Conservation (phyloP, 2,888 invertebrate genomes). For the Lapara coniferarum region DNA sequence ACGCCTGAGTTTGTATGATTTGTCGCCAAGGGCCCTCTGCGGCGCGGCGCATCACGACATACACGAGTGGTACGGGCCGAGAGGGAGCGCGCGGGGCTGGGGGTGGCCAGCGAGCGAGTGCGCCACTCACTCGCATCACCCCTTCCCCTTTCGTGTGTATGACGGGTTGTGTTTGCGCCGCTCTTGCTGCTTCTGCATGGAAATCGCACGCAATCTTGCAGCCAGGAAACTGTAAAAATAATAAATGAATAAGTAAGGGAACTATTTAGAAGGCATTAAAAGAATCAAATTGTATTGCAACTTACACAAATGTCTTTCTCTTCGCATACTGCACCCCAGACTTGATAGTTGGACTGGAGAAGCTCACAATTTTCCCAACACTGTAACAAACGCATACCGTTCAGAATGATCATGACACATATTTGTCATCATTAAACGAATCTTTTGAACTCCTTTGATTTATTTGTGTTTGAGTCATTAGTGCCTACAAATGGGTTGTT, state of each 20-base stretch:
- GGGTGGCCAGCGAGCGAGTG: slow-evolving; percentile 86
- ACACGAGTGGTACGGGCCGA: slow-evolving; percentile 85
- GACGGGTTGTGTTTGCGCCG: slow-evolving; percentile 87
- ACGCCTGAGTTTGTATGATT: slow-evolving; percentile 86
- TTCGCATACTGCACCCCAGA: slow-evolving; percentile 88
- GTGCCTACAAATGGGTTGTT: slow-evolving; percentile 49
- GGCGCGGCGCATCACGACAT: slow-evolving; percentile 87
- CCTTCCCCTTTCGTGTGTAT: slow-evolving; percentile 88
- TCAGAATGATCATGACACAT: slow-evolving; percentile 46
- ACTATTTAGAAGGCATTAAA: not conserved
- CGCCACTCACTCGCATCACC: slow-evolving; percentile 85
- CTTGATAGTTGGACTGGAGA: slow-evolving; percentile 88
- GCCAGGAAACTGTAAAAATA: slow-evolving; percentile 86
- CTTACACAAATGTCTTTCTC: slow-evolving; percentile 89
- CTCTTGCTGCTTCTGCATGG: slow-evolving; percentile 85
- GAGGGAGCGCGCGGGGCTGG: slow-evolving; percentile 83
- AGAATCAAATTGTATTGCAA: slow-evolving; percentile 45
- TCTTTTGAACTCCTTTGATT: slow-evolving; percentile 57
- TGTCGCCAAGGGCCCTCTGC: slow-evolving; percentile 86
- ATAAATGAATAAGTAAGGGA: slow-evolving; percentile 26
- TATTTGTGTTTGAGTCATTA: slow-evolving; percentile 54
- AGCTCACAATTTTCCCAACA: slow-evolving; percentile 91
- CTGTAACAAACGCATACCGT: slow-evolving; percentile 79
- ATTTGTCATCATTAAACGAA: slow-evolving; percentile 54
- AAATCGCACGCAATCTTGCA: slow-evolving; percentile 89